Base-by-base conservation (phyloP, 2,113 vertebrate genomes). In the Pseudolaguvia tuberculata region DNA sequence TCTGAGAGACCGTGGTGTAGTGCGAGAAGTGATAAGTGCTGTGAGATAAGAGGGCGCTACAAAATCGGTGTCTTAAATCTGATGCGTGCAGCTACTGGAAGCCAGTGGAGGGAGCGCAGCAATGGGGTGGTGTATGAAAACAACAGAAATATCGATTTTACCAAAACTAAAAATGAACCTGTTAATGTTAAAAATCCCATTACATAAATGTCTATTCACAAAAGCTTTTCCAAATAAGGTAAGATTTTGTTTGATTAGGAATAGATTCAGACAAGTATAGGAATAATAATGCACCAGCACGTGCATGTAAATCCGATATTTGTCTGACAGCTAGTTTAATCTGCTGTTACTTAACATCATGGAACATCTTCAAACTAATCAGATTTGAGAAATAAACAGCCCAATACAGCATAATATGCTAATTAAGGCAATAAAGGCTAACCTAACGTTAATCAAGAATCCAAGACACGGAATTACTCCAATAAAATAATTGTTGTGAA, bases 401-500 rank as follows among this genome's bases (percentile, higher is more conserved):
- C 9, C 14, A 56, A 23, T 27, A 18, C 4, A 25, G 3, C 25
- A 39, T 10, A 6, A n/a, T 47, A 42, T 2, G 15, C 48, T 52
- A 59, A 73, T 65, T 65, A 45, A 53, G 13, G 14, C 7, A 21
- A 63, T 65, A 74, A 74, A 42, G 13, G 2, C 23, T 39, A 66
- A 29, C 39, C 55, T 1, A 15, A 31, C 45, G 51, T 15, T 18
- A 47, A 29, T 39, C 20, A 63, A 53, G 2, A 25, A 15, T n/a
- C 47, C 23, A 9, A 21, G 47, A 17, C 21, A 18, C 6, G n/a
- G 59, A 47, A 75, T 55, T 29, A 42, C 51, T 27, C 21, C 51
- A 53, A 31, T 45, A 47, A 66, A 56, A n/a, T 57, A 17, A 75
- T 48, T 59, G 31, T 35, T 78, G 56, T 35, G 27, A 47, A 59